Evolutionary conservation across 2,113 vertebrate species (phyloP), one percentile per base, ranked within the genome.

Genomic region (Lepisosteus oculatus): DNA sequence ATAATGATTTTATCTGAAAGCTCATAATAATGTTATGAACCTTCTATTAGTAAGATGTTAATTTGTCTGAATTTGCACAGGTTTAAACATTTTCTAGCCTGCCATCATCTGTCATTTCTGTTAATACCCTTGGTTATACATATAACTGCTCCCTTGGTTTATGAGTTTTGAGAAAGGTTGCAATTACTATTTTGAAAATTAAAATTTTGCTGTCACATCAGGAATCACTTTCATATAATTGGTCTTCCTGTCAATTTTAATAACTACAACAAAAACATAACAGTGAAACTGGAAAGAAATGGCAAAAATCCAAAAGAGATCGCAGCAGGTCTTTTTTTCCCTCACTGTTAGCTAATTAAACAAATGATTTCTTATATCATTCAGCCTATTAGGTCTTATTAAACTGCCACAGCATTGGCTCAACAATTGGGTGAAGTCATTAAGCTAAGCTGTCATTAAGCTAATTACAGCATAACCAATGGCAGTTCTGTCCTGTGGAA

Each of bases 281-380:
- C 6, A n/a, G 17, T 11, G 15, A 3, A 43, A 29, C 29, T 29
- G 8, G 15, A 68, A 54, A 67, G 13, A 43, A 54, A 51, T 3
- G 11, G 15, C 15, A 41, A 55, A 44, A 61, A n/a, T 59, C 13
- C 11, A 45, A 4, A 42, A 13, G 54, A 4, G 5, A 29, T 68
- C 41, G 12, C 29, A n/a, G 6, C 2, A n/a, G 42, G 8, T 17
- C 61, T 43, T 55, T 15, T 42, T 51, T 47, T 64, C 69, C 15
- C 42, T 68, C 65, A 70, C 56, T 59, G 57, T 55, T 63, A 69
- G 73, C 75, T 80, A 80, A 80, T 80, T 76, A 78, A 76, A 74
- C 74, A 74, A 74, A 76, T 72, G 65, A 65, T 13, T 62, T 67
- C 72, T 72, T 70, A 66, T 77, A 74, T 74, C 72, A 17, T 15